A percentile compares a stretch with the other conserved stretches of the same genome.
Evolutionary conservation across 2,113 vertebrate genomes (phyloP).

Genomic region (Neogale vison): DNA sequence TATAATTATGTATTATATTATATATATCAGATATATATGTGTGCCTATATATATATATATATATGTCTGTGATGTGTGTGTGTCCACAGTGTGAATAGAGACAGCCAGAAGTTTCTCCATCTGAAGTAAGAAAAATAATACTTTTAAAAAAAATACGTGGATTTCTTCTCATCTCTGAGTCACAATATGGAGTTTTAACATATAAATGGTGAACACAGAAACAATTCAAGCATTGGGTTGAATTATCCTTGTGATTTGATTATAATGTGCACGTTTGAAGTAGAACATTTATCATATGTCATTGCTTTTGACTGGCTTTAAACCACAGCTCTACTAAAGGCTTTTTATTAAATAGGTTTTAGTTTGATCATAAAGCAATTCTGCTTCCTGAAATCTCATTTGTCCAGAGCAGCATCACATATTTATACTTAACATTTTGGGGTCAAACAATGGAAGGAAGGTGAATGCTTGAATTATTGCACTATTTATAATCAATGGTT

Average conservation of each 20-base stretch:
- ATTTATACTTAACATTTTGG: constrained; percentile 80
- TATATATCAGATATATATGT: background rate
- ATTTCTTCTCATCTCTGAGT: constrained; percentile 44
- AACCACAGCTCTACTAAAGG: constrained; percentile 79
- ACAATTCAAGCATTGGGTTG: constrained; percentile 69
- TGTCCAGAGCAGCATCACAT: constrained; percentile 74
- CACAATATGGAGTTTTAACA: constrained; percentile 30
- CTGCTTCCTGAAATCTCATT: constrained; percentile 71
- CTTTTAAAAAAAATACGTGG: background rate
- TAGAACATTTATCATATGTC: constrained; percentile 81
- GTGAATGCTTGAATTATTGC: constrained; percentile 67
- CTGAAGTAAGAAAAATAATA: background rate
- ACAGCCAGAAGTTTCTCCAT: background rate
- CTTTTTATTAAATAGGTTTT: constrained; percentile 81
- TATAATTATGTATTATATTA: no score
- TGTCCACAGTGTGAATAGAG: background rate
- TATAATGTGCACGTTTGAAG: constrained; percentile 79
- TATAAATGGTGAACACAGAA: constrained; percentile 69
- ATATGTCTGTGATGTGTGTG: background rate
- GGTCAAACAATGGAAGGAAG: constrained; percentile 75
- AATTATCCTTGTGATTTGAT: constrained; percentile 84
- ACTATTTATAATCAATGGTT: constrained; percentile 69
- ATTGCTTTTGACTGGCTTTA: constrained; percentile 71
- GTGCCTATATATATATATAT: no score
- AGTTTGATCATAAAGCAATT: constrained; percentile 69